Conservation (phyloP, 2,888 invertebrate species). For the Cerastis leucographa region DNA sequence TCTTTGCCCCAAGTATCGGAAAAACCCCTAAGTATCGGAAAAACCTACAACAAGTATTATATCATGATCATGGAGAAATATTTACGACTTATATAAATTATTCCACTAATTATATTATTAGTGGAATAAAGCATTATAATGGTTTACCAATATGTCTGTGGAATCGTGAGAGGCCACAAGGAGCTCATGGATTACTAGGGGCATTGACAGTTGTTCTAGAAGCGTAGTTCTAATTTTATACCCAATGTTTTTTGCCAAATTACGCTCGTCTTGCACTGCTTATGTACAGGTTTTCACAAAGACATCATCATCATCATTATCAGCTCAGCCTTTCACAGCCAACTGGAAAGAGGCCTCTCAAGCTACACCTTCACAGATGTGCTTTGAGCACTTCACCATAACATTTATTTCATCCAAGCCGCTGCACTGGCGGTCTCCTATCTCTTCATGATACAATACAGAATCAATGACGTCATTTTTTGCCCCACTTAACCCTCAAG, state of each 20-base stretch:
- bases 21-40: no score
- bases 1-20: no score
- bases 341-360: not conserved
- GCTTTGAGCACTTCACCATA: not conserved
- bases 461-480: conserved; percentile 62
- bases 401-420: conserved; percentile 4
- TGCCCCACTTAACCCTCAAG: conserved; percentile 60
- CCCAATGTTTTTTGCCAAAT: not conserved
- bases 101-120: no score
- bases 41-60: no score
- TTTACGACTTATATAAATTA: no score
- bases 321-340: not conserved
- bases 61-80: no score
- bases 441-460: conserved; percentile 52
- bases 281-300: not conserved
- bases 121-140: no score
- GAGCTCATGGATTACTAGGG: not conserved
- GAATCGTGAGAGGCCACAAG: not conserved
- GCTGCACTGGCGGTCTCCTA: conserved; percentile 8
- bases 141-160: not conserved
- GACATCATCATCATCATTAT: no score
- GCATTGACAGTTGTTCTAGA: not conserved
- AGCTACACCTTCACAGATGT: not conserved
- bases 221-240: not conserved
- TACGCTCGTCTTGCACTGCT: not conserved